Evolutionary conservation across 2,797 vertebrate genomes (phyloP), one percentile per base, ranked within the genome.

Genomic region (Poeciliopsis turneri): DNA sequence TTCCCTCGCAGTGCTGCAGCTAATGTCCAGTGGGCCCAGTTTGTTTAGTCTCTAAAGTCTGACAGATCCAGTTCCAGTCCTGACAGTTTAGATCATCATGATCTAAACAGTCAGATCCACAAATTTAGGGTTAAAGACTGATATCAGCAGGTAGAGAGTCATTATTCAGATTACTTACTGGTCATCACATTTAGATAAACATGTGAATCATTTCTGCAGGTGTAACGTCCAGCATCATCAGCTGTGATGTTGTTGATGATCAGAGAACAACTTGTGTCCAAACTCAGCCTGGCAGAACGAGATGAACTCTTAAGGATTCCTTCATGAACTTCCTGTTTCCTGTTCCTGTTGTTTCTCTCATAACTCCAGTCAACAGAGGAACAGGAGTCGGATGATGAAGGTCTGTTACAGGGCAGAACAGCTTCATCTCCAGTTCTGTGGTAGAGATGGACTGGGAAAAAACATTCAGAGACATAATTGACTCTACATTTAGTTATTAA

Each of bases 191-290:
- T 74, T 2, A 87, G 71, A n/a, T 2, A 9, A 4, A 49, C 0
- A 1, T 0, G 0, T 2, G 0, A 5, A 0, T 72, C 7, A 2
- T 2, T 0, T 1, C 0, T 0, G 0, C 84, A 90, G 18, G 0
- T 2, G 64, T 82, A 90, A 0, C 0, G 0, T 55, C 87, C 88
- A 55, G 0, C 64, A 36, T 90, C 90, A 2, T 84, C 76, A 73
- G 77, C 71, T 20, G 33, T 53, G 77, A 88, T 15, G 49, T 8
- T 43, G 1, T 9, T 55, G 45, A 91, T 78, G 77, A 74, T 10
- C 82, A 91, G 72, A 55, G 82, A 87, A 57, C 90, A 91, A 51
- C 1, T 5, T 0, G n/a, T 25, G 0, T 3, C 12, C 78, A 86
- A 1, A 10, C 28, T 84, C 69, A 83, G 11, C 8, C 88, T 81